Percentiles rank a stretch among this genome's conserved stretches.
Evolutionary conservation across 2,888 invertebrate genomes (phyloP).

Genomic region (Onthophagus sagittarius): DNA sequence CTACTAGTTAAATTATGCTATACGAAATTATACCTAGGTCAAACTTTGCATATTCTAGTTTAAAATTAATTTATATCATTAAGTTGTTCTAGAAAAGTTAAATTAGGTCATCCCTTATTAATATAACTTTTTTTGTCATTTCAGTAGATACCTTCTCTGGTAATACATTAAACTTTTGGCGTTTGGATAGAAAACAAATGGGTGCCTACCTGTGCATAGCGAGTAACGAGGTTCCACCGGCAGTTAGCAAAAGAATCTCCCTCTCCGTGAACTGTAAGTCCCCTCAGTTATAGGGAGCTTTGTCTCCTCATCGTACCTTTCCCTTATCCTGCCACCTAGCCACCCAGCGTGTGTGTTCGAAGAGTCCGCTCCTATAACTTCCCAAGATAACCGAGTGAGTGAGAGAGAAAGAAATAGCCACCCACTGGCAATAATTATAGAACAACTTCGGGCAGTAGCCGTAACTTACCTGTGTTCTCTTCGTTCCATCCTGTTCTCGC

Average conservation of each 20-base stretch:
- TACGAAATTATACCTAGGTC: too few species aligned
- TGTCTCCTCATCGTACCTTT: neutral
- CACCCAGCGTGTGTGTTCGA: too few species aligned
- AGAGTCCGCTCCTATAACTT: too few species aligned
- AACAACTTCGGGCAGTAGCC: neutral
- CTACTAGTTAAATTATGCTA: too few species aligned
- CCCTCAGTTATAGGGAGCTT: neutral
- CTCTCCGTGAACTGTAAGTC: conserved; percentile 87
- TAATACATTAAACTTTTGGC: conserved; percentile 67
- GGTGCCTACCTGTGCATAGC: conserved; percentile 90
- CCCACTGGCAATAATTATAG: neutral
- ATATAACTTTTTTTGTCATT: conserved; percentile 29
- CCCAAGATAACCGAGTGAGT: too few species aligned
- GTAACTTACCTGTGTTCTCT: neutral
- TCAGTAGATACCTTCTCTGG: conserved; percentile 75
- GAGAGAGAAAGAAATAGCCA: neutral
- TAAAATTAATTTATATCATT: neutral
- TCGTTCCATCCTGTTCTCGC: conserved; percentile 26
- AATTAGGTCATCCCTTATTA: neutral
- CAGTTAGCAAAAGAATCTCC: conserved; percentile 83
- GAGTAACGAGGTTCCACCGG: conserved; percentile 86
- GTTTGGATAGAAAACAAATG: conserved; percentile 85
- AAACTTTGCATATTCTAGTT: neutral
- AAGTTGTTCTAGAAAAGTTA: neutral
- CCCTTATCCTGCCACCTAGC: neutral